Evolutionary conservation across 2,797 vertebrate species (phyloP).

Genomic region (Silurus lanzhouensis): DNA sequence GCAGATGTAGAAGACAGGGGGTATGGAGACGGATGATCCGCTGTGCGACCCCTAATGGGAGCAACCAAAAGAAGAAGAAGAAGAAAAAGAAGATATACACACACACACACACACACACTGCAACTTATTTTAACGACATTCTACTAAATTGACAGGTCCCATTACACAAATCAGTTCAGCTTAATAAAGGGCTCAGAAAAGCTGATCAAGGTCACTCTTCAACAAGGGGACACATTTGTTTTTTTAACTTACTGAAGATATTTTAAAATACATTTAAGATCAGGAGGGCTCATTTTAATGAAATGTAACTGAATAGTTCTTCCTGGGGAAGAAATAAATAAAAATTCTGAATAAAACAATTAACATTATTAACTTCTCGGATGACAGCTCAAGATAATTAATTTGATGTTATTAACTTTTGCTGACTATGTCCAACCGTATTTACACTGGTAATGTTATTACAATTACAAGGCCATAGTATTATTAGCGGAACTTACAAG

Average conservation of each 20-base stretch:
- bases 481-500: conserved; percentile 59
- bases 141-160: background rate
- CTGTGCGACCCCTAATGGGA: too few relatives aligned
- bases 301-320: background rate
- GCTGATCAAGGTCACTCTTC: background rate
- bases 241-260: background rate
- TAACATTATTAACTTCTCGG: background rate
- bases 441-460: background rate
- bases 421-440: background rate
- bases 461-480: background rate
- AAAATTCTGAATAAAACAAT: background rate
- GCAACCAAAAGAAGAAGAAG: too few relatives aligned
- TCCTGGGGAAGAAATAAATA: background rate
- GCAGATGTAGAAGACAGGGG: too few relatives aligned
- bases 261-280: background rate
- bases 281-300: background rate
- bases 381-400: background rate
- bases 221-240: background rate
- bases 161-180: background rate
- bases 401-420: background rate
- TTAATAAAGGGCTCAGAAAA: background rate
- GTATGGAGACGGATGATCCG: too few relatives aligned
- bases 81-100: too few relatives aligned
- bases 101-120: too few relatives aligned
- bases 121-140: background rate